Base-by-base conservation (phyloP, 2,888 invertebrate species). In the Phytoseiulus persimilis region DNA sequence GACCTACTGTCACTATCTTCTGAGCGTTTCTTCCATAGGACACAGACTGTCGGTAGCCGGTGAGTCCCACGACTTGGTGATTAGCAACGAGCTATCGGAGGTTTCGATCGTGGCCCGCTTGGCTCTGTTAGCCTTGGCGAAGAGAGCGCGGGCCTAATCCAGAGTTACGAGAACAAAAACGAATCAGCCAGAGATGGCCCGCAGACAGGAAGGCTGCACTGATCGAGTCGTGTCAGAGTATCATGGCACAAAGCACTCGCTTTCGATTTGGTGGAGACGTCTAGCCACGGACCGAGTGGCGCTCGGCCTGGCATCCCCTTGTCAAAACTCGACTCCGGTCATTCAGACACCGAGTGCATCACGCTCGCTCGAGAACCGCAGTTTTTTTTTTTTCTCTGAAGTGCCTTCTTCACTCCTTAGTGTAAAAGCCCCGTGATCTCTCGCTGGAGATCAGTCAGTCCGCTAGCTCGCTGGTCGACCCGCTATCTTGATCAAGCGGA, bases 21-120 rank as follows among this genome's bases (percentile, higher is more conserved):
- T 87, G n/a, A 87, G 87, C 28, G 87, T 87, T 33, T 87, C 87
- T 45, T 87, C 87, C 32, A 87, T 87, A 45, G 87, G 87, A 87
- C 87, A 87, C 6, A 33, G 87, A 87, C 87, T 87, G 32, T 87
- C 87, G 87, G 87, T 45, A 39, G 32, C 45, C 33, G 87, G 87
- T 87, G 87, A 87, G 87, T 87, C 65, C 65, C 65, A 65, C 65
- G 9, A 65, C 65, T 23, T 11, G 65, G 65, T 65, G 11, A 65
- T 65, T 65, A 65, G 65, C 65, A 28, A 65, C 14, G 65, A 28
- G 65, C 28, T 65, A 65, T 65, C 65, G 65, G 65, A 65, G 65
- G 65, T 28, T 65, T 65, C 28, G 65, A 65, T 65, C 65, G 65
- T 65, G 11, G 65, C 18, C 18, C 65, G 65, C 11, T 28, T 23